Evolutionary conservation across 2,113 vertebrate species (phyloP).

Genomic region (Urocolius indicus): DNA sequence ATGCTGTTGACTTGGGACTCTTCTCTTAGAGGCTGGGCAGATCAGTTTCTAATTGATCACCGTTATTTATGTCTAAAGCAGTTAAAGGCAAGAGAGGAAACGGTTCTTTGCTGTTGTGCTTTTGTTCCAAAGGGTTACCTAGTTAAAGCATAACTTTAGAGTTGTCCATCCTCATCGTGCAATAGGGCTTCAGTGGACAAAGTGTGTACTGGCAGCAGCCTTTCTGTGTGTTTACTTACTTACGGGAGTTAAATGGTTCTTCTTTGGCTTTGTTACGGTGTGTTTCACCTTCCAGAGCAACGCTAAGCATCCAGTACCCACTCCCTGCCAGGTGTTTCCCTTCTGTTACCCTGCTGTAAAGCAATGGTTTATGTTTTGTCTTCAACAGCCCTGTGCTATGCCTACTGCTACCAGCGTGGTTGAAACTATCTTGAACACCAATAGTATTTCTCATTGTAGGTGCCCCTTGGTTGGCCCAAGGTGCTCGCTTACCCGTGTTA

Average conservation of each 20-base stretch:
- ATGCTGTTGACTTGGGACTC: neutral
- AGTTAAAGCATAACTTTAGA: neutral
- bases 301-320: neutral
- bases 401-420: conserved; percentile 18
- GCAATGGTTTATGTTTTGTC: conserved; percentile 37
- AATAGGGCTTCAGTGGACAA: conserved; percentile 8
- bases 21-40: neutral
- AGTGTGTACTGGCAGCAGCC: neutral
- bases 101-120: neutral
- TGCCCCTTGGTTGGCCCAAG: neutral
- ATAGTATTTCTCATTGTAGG: neutral
- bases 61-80: neutral
- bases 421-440: neutral
- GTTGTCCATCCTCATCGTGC: neutral
- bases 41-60: neutral
- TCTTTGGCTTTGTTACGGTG: neutral
- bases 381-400: neutral
- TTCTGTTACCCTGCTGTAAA: neutral
- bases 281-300: neutral
- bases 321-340: neutral
- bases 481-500: conserved; percentile 2
- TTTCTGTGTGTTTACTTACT: neutral
- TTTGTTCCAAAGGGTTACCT: neutral
- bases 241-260: neutral
- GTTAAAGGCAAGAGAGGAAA: neutral